Evolutionary conservation across 2,113 vertebrate genomes (phyloP), one percentile per base, ranked within the genome.

Genomic region (Leucopternis melanops): DNA sequence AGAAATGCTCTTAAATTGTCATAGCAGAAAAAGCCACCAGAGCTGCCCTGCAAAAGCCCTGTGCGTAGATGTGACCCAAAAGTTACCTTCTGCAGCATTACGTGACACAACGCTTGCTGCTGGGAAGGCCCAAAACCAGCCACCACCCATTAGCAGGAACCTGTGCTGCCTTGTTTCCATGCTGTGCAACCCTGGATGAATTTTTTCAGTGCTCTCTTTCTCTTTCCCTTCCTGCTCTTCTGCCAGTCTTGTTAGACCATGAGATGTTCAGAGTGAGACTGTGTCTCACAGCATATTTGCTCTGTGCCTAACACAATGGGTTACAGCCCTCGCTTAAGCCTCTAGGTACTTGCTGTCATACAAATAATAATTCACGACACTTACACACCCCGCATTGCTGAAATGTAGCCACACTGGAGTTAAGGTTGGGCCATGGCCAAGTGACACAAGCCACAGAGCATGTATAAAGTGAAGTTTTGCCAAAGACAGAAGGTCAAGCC

Each of bases 381-480:
- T 86, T 45, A 47, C 36, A 61, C 59, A 55, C 45, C 45, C 75
- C 3, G 0, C 40, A 11, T 0, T 61, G 90, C 92, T 90, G 74
- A 93, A 89, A 89, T 34, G 58, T 8, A 72, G 65, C 81, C 57
- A 32, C 15, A 1, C 38, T 29, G 18, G 66, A 81, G 65, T 59
- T 90, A 55, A 70, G 45, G 18, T 4, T 95, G 92, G 66, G 84
- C 69, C 1, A 6, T 19, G 23, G 77, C 86, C 92, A 79, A 81
- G 89, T 25, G 78, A 80, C 77, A 94, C 78, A 91, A 85, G 81
- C 57, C 83, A 80, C 91, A 85, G 92, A 82, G 92, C 81, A 91
- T 0, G 1, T 70, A 82, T 29, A 57, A 95, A 79, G 34, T 10
- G 21, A 84, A 36, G 58, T 73, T 92, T 58, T 83, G 94, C 79